Conservation (phyloP, 1,140 invertebrate species). For the Scaptomyza pallida region DNA sequence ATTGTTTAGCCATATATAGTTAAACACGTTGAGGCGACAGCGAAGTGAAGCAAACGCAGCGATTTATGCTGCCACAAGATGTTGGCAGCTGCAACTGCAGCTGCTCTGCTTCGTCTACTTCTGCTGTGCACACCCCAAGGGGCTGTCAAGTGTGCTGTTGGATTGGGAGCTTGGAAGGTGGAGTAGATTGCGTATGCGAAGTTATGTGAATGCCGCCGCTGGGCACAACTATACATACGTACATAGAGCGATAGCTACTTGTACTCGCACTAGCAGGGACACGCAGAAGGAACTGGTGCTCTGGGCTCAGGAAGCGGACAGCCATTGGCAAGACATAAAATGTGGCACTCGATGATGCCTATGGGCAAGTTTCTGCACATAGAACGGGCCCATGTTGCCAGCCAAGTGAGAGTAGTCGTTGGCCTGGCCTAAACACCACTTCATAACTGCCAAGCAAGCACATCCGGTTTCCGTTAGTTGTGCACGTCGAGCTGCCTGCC, state of each 20-base stretch:
- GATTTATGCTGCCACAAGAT: slow-evolving; percentile 77
- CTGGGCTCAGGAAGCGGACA: slow-evolving; percentile 29
- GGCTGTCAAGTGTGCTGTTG: slow-evolving; percentile 14
- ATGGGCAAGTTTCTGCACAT: slow-evolving; percentile 69
- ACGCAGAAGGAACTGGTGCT: not conserved
- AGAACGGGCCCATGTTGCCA: slow-evolving; percentile 5
- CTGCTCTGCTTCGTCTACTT: not conserved
- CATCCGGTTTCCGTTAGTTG: slow-evolving; percentile 80
- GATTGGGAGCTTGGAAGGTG: not conserved
- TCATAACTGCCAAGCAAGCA: slow-evolving; percentile 80
- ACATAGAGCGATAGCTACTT: slow-evolving; percentile 33
- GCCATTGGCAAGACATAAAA: slow-evolving; percentile 75
- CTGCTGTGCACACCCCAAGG: slow-evolving; percentile 25
- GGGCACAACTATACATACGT: slow-evolving; percentile 57
- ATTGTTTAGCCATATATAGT: slow-evolving; percentile 49
- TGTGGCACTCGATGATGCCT: slow-evolving; percentile 80
- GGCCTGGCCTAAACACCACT: slow-evolving; percentile 74
- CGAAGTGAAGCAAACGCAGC: slow-evolving; percentile 45
- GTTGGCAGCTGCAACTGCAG: slow-evolving; percentile 13
- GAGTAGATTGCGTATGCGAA: slow-evolving; percentile 25
- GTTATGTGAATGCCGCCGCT: slow-evolving; percentile 57
- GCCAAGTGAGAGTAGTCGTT: slow-evolving; percentile 14
- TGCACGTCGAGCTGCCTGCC: slow-evolving; percentile 30
- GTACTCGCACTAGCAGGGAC: slow-evolving; percentile 13
- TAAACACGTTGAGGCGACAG: not conserved